A percentile compares a stretch with the other conserved stretches of the same genome.
phyloP scores from a whole-genome alignment of 2,797 vertebrate species.

The Serranus cabrilla region DNA sequence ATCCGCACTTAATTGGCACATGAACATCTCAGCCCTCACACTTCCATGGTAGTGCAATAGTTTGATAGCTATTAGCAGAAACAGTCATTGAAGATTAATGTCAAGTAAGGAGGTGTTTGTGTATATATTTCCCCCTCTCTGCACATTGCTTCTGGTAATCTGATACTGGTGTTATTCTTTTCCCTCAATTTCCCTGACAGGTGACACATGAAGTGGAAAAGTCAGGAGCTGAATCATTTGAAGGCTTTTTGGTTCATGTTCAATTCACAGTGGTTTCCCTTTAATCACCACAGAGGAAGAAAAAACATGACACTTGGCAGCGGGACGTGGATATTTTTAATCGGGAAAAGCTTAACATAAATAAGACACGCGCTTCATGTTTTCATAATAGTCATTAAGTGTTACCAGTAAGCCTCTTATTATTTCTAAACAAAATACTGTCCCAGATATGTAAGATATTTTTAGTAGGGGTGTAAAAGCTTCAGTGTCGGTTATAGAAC shows the following conservation, averaged over 20 bases:
- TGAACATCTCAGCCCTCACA: conserved; percentile 34
- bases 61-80: conserved; percentile 36
- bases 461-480: not conserved
- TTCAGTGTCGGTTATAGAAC: not conserved
- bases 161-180: conserved; percentile 54
- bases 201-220: conserved; percentile 51
- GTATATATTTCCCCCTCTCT: conserved; percentile 33
- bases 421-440: conserved; percentile 7
- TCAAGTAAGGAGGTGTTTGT: conserved; percentile 44
- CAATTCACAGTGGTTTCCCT: conserved; percentile 58
- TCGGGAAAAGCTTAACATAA: conserved; percentile 29
- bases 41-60: conserved; percentile 34
- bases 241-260: conserved; percentile 61
- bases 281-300: conserved; percentile 54
- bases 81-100: conserved; percentile 31
- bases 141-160: conserved; percentile 43
- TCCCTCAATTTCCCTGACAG: conserved; percentile 60
- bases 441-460: not conserved
- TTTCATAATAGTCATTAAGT: conserved; percentile 32
- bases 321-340: conserved; percentile 52
- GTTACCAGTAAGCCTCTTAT: conserved; percentile 18
- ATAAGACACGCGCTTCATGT: conserved; percentile 21
- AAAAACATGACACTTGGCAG: conserved; percentile 58
- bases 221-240: conserved; percentile 47
- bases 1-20: conserved; percentile 36